Evolutionary conservation across 2,888 invertebrate genomes (phyloP).

Genomic region (Plebejus anna): DNA sequence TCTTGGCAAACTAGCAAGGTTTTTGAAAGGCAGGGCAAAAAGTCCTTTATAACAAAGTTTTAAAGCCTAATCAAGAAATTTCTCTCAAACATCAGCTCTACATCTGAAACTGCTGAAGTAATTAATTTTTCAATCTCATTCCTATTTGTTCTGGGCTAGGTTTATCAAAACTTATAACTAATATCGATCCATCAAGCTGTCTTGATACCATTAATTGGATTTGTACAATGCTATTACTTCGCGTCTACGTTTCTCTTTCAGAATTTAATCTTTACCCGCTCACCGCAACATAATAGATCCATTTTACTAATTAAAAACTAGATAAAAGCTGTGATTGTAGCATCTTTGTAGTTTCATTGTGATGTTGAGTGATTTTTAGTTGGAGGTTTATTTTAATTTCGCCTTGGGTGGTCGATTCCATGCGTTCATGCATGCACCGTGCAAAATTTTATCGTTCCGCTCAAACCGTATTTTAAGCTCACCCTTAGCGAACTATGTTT

Average conservation of each 20-base stretch:
- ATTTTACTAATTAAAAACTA: constrained; percentile 76
- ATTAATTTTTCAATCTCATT: constrained; percentile 4
- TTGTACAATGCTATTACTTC: constrained; percentile 39
- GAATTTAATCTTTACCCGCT: constrained; percentile 61
- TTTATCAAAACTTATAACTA: constrained; percentile 40
- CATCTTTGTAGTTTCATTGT: constrained; percentile 42
- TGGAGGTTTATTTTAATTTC: constrained; percentile 56
- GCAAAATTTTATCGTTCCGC: background rate
- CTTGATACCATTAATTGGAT: constrained; percentile 67
- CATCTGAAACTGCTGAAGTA: background rate
- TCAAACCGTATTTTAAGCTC: background rate
- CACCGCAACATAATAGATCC: constrained; percentile 66
- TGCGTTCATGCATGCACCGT: background rate
- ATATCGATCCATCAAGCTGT: constrained; percentile 51
- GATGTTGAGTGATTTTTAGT: constrained; percentile 46
- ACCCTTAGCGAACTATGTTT: too few relatives aligned
- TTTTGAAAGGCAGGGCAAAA: background rate
- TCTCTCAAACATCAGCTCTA: background rate
- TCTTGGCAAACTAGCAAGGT: too few relatives aligned
- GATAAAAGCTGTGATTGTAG: constrained; percentile 32
- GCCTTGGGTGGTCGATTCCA: constrained; percentile 28
- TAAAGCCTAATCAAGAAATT: background rate
- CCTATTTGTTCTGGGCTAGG: background rate
- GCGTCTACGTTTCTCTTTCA: constrained; percentile 42
- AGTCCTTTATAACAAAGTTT: background rate